Evolutionary conservation across 2,113 vertebrate species (phyloP).

Genomic region (Tursiops truncatus): DNA sequence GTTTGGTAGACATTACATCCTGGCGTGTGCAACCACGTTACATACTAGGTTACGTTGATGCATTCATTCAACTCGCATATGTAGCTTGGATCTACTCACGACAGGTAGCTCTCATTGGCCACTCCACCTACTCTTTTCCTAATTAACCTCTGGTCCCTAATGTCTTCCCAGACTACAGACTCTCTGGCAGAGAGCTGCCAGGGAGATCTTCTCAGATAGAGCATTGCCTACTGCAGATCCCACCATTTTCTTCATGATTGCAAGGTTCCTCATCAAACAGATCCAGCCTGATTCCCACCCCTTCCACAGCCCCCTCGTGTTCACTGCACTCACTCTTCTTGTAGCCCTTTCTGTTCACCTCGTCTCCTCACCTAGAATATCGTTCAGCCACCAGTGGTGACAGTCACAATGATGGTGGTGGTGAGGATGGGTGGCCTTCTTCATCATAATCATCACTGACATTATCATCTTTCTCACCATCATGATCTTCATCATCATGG

Average conservation of each 20-base stretch:
- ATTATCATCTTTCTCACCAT: not conserved
- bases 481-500: not conserved
- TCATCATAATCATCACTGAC: not conserved
- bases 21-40: too few species aligned
- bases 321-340: accelerated
- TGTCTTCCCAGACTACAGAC: not conserved
- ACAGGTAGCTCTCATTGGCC: not conserved
- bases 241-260: not conserved
- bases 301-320: not conserved
- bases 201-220: not conserved
- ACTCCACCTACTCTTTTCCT: not conserved
- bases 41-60: not conserved
- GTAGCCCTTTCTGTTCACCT: not conserved
- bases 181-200: not conserved
- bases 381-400: not conserved
- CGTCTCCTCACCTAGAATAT: not conserved
- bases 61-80: not conserved
- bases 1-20: not conserved
- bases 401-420: accelerated
- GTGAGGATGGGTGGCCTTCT: not conserved
- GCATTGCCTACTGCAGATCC: not conserved
- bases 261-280: not conserved
- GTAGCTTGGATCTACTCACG: not conserved
- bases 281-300: not conserved
- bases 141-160: not conserved